Evolutionary conservation across 2,797 vertebrate species (phyloP).

Genomic region (Spinus olivaceus): DNA sequence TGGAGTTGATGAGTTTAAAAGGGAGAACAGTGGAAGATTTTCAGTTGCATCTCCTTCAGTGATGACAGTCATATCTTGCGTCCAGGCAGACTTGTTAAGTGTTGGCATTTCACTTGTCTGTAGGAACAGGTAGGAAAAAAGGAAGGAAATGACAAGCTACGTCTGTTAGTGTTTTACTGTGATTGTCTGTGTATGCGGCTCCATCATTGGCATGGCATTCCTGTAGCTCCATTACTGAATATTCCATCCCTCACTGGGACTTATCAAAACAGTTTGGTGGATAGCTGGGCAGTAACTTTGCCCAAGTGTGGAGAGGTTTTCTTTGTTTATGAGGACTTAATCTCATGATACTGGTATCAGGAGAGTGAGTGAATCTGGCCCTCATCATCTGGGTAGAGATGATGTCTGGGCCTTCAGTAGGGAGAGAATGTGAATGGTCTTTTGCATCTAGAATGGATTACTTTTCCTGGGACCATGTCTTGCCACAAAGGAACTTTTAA

Average conservation of each 20-base stretch:
- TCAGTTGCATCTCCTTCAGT: neutral
- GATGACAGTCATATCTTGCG: neutral
- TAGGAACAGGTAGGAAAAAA: neutral
- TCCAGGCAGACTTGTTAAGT: neutral
- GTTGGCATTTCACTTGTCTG: neutral
- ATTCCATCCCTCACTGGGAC: neutral
- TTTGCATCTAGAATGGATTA: rapidly evolving
- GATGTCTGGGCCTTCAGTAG: neutral
- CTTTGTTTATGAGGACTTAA: neutral
- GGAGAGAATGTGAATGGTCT: neutral
- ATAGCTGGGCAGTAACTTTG: neutral
- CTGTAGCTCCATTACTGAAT: neutral
- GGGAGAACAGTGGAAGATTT: neutral
- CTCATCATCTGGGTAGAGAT: neutral
- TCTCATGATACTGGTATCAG: neutral
- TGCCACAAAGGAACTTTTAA: neutral
- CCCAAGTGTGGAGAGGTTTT: neutral
- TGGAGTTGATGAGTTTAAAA: neutral
- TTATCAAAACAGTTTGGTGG: neutral
- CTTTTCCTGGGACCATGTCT: neutral
- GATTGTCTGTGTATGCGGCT: neutral
- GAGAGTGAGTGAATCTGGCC: neutral
- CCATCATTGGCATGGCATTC: neutral
- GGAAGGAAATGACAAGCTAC: neutral
- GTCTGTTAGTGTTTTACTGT: neutral